phyloP scores from a whole-genome alignment of 1,140 invertebrate species.

The Brachystomella parvula region DNA sequence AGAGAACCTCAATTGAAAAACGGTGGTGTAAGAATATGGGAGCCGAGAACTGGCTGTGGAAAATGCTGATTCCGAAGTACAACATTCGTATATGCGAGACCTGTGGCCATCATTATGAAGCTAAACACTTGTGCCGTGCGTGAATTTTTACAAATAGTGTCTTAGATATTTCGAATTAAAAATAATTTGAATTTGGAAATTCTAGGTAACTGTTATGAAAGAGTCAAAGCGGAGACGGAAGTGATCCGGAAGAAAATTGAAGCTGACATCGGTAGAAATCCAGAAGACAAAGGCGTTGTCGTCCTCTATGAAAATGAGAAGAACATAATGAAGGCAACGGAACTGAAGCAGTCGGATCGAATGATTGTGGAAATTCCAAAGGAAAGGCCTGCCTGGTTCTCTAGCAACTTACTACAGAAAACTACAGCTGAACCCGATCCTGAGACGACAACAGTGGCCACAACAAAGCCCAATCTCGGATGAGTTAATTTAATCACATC shows the following conservation, averaged over 20 bases:
- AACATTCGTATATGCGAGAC: constrained; percentile 63
- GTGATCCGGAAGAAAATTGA: constrained; percentile 65
- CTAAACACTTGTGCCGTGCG: constrained; percentile 67
- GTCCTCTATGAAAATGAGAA: constrained; percentile 75
- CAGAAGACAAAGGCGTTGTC: constrained; percentile 72
- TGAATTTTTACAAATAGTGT: constrained; percentile 28
- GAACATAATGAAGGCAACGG: constrained; percentile 44
- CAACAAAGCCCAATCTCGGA: constrained; percentile 2
- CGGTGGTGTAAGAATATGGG: constrained; percentile 63
- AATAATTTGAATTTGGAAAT: constrained; percentile 35
- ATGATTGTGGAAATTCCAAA: constrained; percentile 65
- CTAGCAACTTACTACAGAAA: constrained; percentile 69
- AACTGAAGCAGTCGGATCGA: constrained; percentile 49
- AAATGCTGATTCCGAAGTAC: constrained; percentile 59
- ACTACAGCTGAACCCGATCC: constrained; percentile 47
- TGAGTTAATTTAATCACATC: background rate
- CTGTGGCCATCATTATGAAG: constrained; percentile 74
- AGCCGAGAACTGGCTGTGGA: constrained; percentile 53
- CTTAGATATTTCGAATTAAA: constrained; percentile 14
- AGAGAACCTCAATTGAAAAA: constrained; percentile 63
- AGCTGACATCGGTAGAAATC: constrained; percentile 56
- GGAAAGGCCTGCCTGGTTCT: constrained; percentile 66
- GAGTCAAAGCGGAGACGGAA: constrained; percentile 67
- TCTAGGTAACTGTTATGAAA: constrained; percentile 68
- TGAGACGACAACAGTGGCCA: constrained; percentile 21